Evolutionary conservation across 2,888 invertebrate species (phyloP), one percentile per base, ranked within the genome.

Genomic region (Drosophila birchii): DNA sequence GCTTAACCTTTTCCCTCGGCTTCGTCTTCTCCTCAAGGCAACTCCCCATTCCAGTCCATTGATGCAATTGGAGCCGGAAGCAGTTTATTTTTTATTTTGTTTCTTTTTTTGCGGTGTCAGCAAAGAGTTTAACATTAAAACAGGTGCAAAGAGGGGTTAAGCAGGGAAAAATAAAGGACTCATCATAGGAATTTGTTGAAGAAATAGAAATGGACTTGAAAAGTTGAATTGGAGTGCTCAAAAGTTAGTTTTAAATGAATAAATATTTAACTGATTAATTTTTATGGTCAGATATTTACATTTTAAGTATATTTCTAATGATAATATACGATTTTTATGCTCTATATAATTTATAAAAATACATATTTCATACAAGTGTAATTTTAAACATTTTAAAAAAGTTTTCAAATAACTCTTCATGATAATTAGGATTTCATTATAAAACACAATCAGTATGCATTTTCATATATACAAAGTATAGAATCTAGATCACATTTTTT

Each of bases 31-130:
- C 7, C 49, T 14, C 39, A 34, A 29, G 55, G 63, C 54, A 41
- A 53, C 71, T 76, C 38, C 43, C 26, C 47, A 26, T 47, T 38
- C 45, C 63, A 49, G 36, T 53, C 55, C 73, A 75, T 81, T 85
- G 86, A 84, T 85, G 88, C 84, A 81, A 85, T 76, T 85, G 89
- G 89, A 87, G 78, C 84, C 84, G 84, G 84, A 84, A 84, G 84
- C 84, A 75, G 66, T 76, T 79, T 51, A 76, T 57, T 54, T 54
- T 63, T 56, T 76, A 54, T 70, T 34, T 41, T 51, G 26, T 26
- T 26, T 6, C 55, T 26, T 32, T 49, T 49, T 43, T 41, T 66
- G 87, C 89, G 81, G 89, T 72, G 83, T 88, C 88, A 88, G 82
- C 82, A 88, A 86, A 76, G 69, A 55, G 74, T 38, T 53, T 51